Base-by-base conservation (phyloP, 2,888 invertebrate genomes). In the Drosophila flavopinicola region DNA sequence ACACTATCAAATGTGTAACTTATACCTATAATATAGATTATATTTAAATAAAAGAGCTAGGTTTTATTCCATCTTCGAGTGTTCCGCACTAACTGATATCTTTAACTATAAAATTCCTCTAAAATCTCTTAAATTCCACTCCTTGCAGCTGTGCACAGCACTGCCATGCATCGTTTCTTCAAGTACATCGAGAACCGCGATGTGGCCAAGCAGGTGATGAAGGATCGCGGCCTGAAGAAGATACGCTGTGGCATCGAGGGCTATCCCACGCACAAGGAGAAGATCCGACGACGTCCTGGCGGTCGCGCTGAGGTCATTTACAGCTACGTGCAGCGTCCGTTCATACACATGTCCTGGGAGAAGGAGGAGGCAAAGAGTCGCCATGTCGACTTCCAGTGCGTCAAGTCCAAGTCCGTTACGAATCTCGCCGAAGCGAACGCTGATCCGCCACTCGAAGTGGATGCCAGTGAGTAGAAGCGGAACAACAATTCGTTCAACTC, bases 171-270 rank as follows among this genome's bases (percentile, higher is more conserved):
- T 91, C 93, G 99, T 75, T 99, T 99, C 93, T 99, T 99, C 93
- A 99, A 99, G 90, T 99, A 99, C 91, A 99, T 99, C 68, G 99
- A 99, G 91, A 99, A 99, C 90, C 93, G 99, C 48, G 99, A 99
- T 90, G 99, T 99, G 5, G 99, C 99, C 6, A 99, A 99, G 88
- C 98, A 98, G 90, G 99, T 99, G 23, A 95, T 99, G 93, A 99
- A 99, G 89, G 99, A 99, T 90, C 94, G 99, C 38, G 99, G 99
- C 0, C 92, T 99, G 54, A 99, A 99, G 91, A 99, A 99, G 90
- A 99, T 99, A 73, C 95, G 99, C 1, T 93, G 99, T 17, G 99
- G 99, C 5, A 99, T 99, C 65, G 99, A 99, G 92, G 99, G 99
- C 0, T 99, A 99, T 91, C 99, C 99, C 2, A 99, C 99, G 0